Conservation (phyloP, 2,888 invertebrate genomes). For the Tenthredo scrophulariae region DNA sequence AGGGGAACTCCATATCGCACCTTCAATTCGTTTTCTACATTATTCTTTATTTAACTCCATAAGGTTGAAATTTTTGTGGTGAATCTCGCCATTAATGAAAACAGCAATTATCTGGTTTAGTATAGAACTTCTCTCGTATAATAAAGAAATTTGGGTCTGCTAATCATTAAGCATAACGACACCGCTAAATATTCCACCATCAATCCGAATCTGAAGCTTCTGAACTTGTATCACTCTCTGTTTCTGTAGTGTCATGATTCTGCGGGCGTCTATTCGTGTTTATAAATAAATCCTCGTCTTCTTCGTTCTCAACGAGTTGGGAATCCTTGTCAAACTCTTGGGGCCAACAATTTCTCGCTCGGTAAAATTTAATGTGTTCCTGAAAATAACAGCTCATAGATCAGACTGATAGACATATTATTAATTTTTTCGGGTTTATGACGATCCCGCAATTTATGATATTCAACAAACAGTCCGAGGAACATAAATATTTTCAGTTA, state of each 20-base stretch:
- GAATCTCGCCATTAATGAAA: background rate
- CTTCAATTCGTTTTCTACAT: background rate
- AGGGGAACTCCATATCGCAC: background rate
- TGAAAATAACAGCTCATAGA: conserved; percentile 64
- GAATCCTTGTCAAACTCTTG: conserved; percentile 72
- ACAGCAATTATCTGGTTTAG: background rate
- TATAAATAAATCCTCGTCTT: conserved; percentile 79
- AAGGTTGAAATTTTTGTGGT: background rate
- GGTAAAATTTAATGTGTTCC: conserved; percentile 72
- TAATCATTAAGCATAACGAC: conserved; percentile 54
- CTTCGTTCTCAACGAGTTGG: conserved; percentile 68
- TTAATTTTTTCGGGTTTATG: background rate
- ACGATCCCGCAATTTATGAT: no score
- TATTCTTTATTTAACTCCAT: background rate
- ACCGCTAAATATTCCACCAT: conserved; percentile 42
- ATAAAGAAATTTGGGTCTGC: conserved; percentile 29
- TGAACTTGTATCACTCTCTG: conserved; percentile 62
- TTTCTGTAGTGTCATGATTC: conserved; percentile 56
- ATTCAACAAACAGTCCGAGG: no score
- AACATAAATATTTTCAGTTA: no score
- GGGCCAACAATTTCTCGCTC: conserved; percentile 73
- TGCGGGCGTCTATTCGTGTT: conserved; percentile 81
- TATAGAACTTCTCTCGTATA: background rate
- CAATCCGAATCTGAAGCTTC: conserved; percentile 67
- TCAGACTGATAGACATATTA: conserved; percentile 11